Conservation (phyloP, 2,797 vertebrate genomes). For the Sebastes glaucus region DNA sequence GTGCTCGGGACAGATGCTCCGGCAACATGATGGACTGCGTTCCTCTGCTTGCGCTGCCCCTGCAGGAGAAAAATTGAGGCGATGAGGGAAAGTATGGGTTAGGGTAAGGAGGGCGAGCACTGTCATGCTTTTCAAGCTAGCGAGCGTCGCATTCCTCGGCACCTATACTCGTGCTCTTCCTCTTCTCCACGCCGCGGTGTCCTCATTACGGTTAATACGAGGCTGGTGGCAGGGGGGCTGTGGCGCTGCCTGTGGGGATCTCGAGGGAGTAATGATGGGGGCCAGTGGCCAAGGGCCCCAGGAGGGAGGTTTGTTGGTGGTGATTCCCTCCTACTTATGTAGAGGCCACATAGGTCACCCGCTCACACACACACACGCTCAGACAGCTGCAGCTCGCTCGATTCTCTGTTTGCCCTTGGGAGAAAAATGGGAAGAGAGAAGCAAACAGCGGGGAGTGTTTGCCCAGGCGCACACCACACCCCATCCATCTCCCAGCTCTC, state of each 20-base stretch:
- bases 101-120: not conserved
- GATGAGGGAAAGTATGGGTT: not conserved
- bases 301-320: conserved; percentile 70
- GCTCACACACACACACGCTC: conserved; percentile 4
- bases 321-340: conserved; percentile 78
- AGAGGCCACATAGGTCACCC: conserved; percentile 72
- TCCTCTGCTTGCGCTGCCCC: conserved; percentile 6
- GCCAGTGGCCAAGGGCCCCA: conserved; percentile 66
- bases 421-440: conserved; percentile 69
- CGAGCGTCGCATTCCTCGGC: conserved; percentile 30
- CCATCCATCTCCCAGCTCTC: conserved; percentile 67
- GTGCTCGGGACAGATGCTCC: conserved; percentile 46
- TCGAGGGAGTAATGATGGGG: conserved; percentile 76
- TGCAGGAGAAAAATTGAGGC: conserved; percentile 6
- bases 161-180: conserved; percentile 50
- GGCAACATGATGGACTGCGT: conserved; percentile 45
- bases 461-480: conserved; percentile 59
- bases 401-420: conserved; percentile 79
- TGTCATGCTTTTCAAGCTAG: conserved; percentile 26
- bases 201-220: conserved; percentile 73
- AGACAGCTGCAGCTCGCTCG: conserved; percentile 66
- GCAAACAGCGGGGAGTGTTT: conserved; percentile 78
- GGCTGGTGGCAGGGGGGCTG: conserved; percentile 55
- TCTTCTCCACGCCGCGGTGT: conserved; percentile 43
- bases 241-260: conserved; percentile 46